A percentile compares a stretch with the other conserved stretches of the same genome.
Conservation (phyloP, 2,797 vertebrate species). For the Tenualosa ilisha region DNA sequence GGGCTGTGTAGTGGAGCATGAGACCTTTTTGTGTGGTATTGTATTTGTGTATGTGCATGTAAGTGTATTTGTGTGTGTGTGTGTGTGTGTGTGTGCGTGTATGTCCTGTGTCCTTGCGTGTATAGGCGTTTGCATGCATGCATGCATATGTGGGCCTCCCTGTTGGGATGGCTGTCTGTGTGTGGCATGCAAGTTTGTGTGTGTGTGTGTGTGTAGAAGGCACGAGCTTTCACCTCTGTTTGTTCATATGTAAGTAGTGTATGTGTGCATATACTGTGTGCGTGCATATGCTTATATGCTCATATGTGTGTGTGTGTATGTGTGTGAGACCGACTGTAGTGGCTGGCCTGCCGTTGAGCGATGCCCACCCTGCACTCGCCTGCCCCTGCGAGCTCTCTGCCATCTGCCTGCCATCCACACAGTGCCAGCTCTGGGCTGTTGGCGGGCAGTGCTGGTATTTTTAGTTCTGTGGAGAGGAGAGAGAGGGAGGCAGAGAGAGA, state of each 20-base stretch:
- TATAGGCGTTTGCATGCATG: not conserved
- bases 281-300: not conserved
- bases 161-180: not conserved
- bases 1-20: not conserved
- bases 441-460: slow-evolving; percentile 48
- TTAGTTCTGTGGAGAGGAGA: slow-evolving; percentile 33
- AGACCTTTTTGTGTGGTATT: not conserved
- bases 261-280: not conserved
- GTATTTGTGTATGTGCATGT: not conserved
- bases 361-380: not conserved
- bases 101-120: not conserved
- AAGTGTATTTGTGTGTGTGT: not conserved
- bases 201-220: not conserved
- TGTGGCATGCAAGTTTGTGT: slow-evolving; percentile 5
- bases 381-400: slow-evolving; percentile 18
- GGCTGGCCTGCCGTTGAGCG: not conserved
- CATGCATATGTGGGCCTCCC: not conserved
- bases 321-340: not conserved
- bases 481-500: not conserved
- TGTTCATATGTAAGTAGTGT: not conserved
- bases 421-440: slow-evolving; percentile 47
- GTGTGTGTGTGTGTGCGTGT: not conserved
- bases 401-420: slow-evolving; percentile 35
- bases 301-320: not conserved
- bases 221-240: not conserved